Percentiles rank a stretch among this genome's conserved stretches.
Evolutionary conservation across 2,797 vertebrate species (phyloP).

Genomic region (Tarsius wallacei): DNA sequence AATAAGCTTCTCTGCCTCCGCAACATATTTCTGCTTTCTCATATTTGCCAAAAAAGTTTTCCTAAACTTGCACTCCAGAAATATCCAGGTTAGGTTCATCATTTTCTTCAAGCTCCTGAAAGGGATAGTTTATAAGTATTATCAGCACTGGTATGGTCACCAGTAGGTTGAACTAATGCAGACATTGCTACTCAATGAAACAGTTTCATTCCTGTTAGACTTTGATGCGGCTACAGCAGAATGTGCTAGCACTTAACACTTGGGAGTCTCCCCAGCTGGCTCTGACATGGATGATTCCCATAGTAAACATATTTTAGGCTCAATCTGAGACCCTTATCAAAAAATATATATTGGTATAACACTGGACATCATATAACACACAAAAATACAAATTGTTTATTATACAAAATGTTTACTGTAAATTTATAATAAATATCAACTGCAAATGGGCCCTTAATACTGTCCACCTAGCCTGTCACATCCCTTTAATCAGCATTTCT

Average conservation of each 20-base stretch:
- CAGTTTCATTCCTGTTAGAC: background rate
- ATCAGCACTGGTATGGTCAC: background rate
- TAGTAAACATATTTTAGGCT: conserved; percentile 7
- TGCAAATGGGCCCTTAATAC: background rate
- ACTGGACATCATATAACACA: background rate
- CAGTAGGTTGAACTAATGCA: background rate
- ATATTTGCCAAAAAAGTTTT: conserved; percentile 73
- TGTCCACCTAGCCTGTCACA: background rate
- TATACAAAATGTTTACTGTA: too few relatives aligned
- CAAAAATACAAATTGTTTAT: background rate
- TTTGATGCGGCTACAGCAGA: background rate
- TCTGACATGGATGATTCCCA: background rate
- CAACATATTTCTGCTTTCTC: conserved; percentile 74
- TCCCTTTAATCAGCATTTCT: background rate
- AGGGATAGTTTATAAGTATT: background rate
- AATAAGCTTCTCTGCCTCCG: conserved; percentile 67
- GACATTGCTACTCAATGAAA: background rate
- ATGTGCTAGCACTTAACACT: background rate
- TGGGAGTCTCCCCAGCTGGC: background rate
- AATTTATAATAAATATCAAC: background rate
- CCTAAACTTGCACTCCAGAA: conserved; percentile 54
- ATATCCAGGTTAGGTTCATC: conserved; percentile 53
- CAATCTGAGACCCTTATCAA: background rate
- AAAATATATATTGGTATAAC: conserved; percentile 34
- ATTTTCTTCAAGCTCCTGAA: conserved; percentile 31